These are phyloP conservation scores for Anolis sagrei DNA, from an alignment of 2,113 vertebrate genomes.

Conservation along the genomic window DNA sequence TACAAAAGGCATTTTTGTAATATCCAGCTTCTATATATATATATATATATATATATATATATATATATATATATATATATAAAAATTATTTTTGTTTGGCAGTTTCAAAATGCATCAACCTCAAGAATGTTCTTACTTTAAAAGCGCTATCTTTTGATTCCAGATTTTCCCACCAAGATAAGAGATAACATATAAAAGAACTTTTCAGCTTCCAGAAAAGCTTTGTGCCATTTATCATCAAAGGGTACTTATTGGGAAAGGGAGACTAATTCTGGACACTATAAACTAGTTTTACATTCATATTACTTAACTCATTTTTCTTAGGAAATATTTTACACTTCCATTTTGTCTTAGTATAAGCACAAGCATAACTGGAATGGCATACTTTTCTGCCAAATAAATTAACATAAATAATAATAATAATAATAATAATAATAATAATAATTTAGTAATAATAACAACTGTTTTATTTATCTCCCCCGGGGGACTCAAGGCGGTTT, in stretches of 20 bases:
- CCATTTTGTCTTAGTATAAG: neutral
- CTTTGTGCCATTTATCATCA: no score
- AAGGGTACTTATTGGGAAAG: neutral
- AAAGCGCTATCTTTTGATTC: neutral
- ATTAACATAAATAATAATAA: no score
- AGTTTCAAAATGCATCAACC: neutral
- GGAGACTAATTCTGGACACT: neutral
- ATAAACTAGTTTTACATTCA: neutral
- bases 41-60: no score
- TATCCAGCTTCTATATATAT: slow-evolving; percentile 8
- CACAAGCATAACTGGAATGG: rapidly evolving
- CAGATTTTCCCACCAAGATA: neutral
- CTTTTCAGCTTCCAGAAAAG: neutral
- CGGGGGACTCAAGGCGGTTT: no score
- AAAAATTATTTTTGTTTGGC: neutral
- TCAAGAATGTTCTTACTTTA: slow-evolving; percentile 1
- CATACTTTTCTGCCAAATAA: neutral
- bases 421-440: no score
- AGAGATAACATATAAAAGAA: neutral
- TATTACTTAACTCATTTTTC: rapidly evolving
- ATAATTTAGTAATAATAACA: no score
- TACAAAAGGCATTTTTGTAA: slow-evolving; percentile 11
- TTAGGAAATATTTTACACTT: slow-evolving; percentile 7
- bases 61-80: no score
- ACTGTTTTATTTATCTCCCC: no score